Base-by-base conservation (phyloP, 1,140 invertebrate species). In the Eciton burchellii region DNA sequence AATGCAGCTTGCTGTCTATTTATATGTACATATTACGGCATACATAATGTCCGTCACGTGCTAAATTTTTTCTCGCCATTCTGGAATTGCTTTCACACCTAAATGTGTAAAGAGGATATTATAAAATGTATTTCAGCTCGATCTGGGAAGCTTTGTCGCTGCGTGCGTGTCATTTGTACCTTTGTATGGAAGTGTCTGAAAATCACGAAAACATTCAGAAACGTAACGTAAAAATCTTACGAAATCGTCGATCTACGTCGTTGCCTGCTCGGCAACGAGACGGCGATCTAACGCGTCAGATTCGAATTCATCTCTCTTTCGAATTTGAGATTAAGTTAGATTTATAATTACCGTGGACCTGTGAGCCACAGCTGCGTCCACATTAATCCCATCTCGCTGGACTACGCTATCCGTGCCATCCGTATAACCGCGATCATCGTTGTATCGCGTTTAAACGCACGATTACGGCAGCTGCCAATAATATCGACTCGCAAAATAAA, bases 401-500 rank as follows among this genome's bases (percentile, higher is more conserved):
- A 79, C 63, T 56, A 79, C 52, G 74, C 63, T 79, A 79, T 68
- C 74, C 68, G 63, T 79, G 74, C 63, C 74, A 79, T 79, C 63
- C 52, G 41, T 49, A 70, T 35, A 35, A 21, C 49, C 19, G 21
- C 60, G 35, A 49, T 56, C 87, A 62, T 70, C 81, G 65, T 83
- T 83, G 84, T 81, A 81, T 79, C 74, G 74, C n/a, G n/a, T 77
- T 79, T 70, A 62, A 60, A 63, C 49, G 63, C 26, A 84, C 74
- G 92, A 94, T 87, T 92, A 94, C 84, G 88, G 90, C 82, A 84
- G 85, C 87, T 88, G 87, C 87, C 84, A 89, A 86, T 89, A 71
- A 45, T 77, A 86, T 86, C 71, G 71, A 74, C 41, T 57, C 52
- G 66, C 82, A 72, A 86, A 79, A 84, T 83, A 72, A 84, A 82